A percentile compares a stretch with the other conserved stretches of the same genome.
These are phyloP conservation scores for Lepilemur septentrionalis DNA, from an alignment of 2,797 vertebrate species.

Conservation along the genomic window DNA sequence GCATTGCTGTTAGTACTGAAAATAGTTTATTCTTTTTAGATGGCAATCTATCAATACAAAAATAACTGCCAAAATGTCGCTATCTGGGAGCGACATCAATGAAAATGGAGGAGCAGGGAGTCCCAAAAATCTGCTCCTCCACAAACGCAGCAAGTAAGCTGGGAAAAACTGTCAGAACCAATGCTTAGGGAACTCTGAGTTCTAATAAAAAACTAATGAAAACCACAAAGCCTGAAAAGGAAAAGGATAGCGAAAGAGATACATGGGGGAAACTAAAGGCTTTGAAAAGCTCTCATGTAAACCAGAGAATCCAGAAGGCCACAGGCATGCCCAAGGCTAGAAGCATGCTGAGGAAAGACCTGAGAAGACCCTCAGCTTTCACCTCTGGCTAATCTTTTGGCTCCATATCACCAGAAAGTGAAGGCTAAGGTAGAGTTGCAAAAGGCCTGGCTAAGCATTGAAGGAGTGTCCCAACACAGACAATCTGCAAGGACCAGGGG, in stretches of 20 bases:
- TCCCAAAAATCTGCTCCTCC: background rate
- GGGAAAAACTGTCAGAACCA: background rate
- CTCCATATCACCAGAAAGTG: background rate
- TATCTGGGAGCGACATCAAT: background rate
- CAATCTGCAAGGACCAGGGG: background rate
- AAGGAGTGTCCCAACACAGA: background rate
- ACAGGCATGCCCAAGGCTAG: background rate
- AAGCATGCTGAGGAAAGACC: background rate
- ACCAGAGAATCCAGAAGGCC: background rate
- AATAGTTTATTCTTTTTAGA: background rate
- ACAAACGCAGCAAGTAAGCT: background rate
- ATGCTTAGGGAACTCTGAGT: background rate
- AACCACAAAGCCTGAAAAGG: background rate
- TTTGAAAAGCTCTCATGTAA: background rate
- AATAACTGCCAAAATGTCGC: background rate
- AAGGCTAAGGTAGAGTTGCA: background rate
- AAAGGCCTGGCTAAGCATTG: background rate
- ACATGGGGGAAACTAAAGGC: background rate
- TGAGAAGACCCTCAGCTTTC: background rate
- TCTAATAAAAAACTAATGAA: background rate
- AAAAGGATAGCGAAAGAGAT: background rate
- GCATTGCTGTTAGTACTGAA: background rate
- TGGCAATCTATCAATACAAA: background rate
- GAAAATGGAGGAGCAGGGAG: background rate
- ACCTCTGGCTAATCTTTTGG: background rate